These are phyloP conservation scores for Gymnarchus niloticus DNA, from an alignment of 2,113 vertebrate genomes.

Conservation along the genomic window DNA sequence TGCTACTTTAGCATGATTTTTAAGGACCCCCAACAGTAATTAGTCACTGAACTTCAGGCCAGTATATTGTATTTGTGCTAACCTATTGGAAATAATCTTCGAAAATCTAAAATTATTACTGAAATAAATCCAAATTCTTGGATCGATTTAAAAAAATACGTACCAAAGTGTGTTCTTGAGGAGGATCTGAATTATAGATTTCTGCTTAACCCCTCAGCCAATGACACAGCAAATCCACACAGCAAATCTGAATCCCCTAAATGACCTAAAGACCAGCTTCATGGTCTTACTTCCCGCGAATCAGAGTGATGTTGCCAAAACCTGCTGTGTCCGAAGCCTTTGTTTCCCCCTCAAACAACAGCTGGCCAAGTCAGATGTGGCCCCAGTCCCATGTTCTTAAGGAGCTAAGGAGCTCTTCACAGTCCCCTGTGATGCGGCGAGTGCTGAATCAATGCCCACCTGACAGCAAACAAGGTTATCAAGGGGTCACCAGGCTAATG, in stretches of 20 bases:
- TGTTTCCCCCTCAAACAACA: background rate
- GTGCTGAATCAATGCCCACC: background rate
- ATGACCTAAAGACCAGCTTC: background rate
- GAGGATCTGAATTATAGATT: background rate
- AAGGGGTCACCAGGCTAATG: background rate
- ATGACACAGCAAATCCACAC: background rate
- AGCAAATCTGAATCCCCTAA: background rate
- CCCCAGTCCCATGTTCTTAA: no score
- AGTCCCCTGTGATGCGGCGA: background rate
- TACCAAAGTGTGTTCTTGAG: background rate
- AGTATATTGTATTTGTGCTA: no score
- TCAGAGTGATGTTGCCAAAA: background rate
- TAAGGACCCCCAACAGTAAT: background rate
- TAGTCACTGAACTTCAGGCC: no score
- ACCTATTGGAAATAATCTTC: no score
- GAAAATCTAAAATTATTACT: no score
- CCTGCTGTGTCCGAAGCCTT: background rate
- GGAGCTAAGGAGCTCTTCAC: no score
- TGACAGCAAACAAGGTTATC: background rate
- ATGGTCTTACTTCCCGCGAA: background rate
- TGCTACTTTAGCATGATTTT: background rate
- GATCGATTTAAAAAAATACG: background rate
- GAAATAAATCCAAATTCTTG: background rate
- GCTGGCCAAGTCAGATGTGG: no score
- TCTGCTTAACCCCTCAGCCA: background rate